phyloP scores from a whole-genome alignment of 1,140 invertebrate species.

The Manduca sexta region DNA sequence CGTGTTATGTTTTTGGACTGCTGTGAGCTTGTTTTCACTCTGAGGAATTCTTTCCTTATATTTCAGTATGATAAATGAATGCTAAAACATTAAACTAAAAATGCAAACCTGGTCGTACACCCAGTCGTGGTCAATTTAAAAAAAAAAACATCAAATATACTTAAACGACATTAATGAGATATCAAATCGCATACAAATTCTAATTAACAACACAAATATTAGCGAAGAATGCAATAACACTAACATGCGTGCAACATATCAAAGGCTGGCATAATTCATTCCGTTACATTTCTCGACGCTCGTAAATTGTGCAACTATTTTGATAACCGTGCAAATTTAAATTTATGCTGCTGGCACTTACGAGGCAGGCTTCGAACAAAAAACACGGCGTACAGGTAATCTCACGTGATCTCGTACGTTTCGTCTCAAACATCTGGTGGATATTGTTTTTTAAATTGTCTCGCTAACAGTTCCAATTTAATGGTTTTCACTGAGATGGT shows the following conservation, averaged over 20 bases:
- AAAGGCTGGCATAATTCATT: constrained; percentile 34
- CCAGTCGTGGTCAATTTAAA: no score
- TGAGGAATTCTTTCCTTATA: no score
- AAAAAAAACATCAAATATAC: no score
- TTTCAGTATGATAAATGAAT: no score
- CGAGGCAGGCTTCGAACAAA: constrained; percentile 40
- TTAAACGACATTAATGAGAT: no score
- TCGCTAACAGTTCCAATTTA: background rate
- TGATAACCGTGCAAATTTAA: constrained; percentile 59
- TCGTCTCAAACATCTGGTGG: constrained; percentile 26
- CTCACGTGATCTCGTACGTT: constrained; percentile 47
- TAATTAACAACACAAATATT: constrained; percentile 2
- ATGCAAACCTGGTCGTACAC: no score
- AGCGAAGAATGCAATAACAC: constrained; percentile 15
- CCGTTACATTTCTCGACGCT: constrained; percentile 35
- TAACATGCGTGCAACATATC: constrained; percentile 16
- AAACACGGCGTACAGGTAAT: constrained; percentile 38
- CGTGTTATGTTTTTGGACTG: no score
- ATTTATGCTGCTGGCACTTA: constrained; percentile 54
- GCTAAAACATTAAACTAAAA: no score
- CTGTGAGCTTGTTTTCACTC: no score
- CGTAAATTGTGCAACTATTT: constrained; percentile 61
- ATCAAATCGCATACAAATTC: no score
- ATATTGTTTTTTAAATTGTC: constrained; percentile 4
- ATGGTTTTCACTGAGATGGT: no score